Percentiles rank a stretch among this genome's conserved stretches.
phyloP scores from a whole-genome alignment of 2,113 vertebrate genomes.

The Pterocles burchelli region DNA sequence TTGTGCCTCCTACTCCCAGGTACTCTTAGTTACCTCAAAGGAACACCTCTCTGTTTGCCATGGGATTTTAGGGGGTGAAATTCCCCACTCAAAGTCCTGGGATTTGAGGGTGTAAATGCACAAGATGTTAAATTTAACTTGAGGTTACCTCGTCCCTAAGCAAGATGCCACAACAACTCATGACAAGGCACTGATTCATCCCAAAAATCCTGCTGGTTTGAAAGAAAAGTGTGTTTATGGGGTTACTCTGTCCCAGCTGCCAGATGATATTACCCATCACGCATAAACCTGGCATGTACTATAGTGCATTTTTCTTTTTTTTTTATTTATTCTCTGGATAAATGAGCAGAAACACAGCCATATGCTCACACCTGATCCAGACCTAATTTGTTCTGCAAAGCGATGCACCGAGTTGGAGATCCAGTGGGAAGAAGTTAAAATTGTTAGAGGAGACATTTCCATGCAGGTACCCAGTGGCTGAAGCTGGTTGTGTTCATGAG shows the following conservation, averaged over 20 bases:
- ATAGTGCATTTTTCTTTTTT: not conserved
- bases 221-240: not conserved
- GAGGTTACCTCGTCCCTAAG: not conserved
- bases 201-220: not conserved
- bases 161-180: not conserved
- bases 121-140: not conserved
- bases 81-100: not conserved
- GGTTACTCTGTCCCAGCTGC: not conserved
- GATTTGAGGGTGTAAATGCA: not conserved
- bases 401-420: not conserved
- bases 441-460: not conserved
- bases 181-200: not conserved
- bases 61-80: not conserved
- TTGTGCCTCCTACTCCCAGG: not conserved
- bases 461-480: not conserved
- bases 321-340: not conserved
- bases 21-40: not conserved
- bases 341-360: not conserved
- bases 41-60: not conserved
- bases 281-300: not conserved
- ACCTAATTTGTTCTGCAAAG: not conserved
- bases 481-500: not conserved
- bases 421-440: not conserved
- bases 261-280: not conserved
- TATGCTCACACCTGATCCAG: not conserved